Conservation (phyloP, 2,888 invertebrate genomes). For the Drosophila mimetica region DNA sequence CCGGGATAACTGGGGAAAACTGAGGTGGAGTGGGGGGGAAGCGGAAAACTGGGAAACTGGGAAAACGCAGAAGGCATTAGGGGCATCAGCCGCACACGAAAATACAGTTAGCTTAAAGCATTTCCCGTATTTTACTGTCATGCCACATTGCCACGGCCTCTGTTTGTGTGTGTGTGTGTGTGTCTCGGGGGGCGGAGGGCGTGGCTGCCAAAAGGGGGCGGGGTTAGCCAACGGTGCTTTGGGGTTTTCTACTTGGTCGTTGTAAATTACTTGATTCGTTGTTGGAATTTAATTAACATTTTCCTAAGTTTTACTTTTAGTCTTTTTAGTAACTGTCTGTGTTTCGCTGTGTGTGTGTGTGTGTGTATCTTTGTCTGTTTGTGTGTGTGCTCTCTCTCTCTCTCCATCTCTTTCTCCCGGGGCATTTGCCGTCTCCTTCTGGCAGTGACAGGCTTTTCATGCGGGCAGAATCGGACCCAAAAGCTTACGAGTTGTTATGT, state of each 20-base stretch:
- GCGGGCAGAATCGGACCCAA: slow-evolving; percentile 44
- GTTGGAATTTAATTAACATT: slow-evolving; percentile 79
- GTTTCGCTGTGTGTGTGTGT: slow-evolving; percentile 12
- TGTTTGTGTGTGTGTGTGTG: slow-evolving; percentile 27
- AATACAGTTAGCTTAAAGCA: slow-evolving; percentile 79
- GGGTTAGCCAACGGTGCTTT: slow-evolving; percentile 61
- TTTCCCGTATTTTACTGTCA: slow-evolving; percentile 78
- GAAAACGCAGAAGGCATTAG: slow-evolving; percentile 58
- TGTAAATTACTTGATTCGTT: slow-evolving; percentile 79
- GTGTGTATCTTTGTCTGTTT: not conserved
- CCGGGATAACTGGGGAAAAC: not conserved
- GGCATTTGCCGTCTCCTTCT: slow-evolving; percentile 9
- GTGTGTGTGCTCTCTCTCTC: not conserved
- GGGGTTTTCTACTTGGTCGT: slow-evolving; percentile 77
- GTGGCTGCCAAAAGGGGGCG: slow-evolving; percentile 9
- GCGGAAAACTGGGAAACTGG: slow-evolving; percentile 2
- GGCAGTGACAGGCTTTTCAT: slow-evolving; percentile 46
- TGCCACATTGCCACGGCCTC: slow-evolving; percentile 23
- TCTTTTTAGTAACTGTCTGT: slow-evolving; percentile 67
- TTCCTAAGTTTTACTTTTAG: slow-evolving; percentile 77
- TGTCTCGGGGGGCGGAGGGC: slow-evolving; percentile 8
- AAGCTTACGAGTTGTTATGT: slow-evolving; percentile 58
- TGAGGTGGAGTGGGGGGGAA: not conserved
- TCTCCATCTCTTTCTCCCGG: slow-evolving; percentile 12
- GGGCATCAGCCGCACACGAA: slow-evolving; percentile 73